Evolutionary conservation across 2,113 vertebrate species (phyloP).

Genomic region (Brevimyrus niger): DNA sequence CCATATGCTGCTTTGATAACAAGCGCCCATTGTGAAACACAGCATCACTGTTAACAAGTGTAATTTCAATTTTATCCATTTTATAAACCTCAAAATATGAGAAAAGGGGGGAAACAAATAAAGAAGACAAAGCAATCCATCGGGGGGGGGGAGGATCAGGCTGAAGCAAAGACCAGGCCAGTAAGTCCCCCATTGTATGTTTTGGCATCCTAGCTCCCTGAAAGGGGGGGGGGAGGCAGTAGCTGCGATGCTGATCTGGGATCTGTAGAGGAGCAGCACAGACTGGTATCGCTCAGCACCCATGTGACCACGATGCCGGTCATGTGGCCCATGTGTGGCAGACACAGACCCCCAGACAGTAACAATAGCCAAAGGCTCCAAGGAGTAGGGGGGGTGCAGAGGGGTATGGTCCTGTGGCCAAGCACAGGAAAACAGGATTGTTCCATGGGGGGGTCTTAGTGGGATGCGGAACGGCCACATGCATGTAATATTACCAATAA

Average conservation of each 20-base stretch:
- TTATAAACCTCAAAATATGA: not conserved
- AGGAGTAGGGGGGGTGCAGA: slow-evolving; percentile 40
- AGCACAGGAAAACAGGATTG: slow-evolving; percentile 38
- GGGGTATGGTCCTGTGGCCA: slow-evolving; percentile 60
- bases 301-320: slow-evolving; percentile 66
- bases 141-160: not conserved
- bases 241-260: not conserved
- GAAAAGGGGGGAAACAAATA: not conserved
- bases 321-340: slow-evolving; percentile 67
- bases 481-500: slow-evolving; percentile 20
- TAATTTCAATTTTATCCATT: not conserved
- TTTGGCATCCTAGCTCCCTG: not conserved
- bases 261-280: not conserved
- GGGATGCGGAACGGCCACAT: slow-evolving; percentile 56
- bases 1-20: not conserved
- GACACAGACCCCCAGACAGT: slow-evolving; percentile 65
- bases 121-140: not conserved
- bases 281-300: slow-evolving; percentile 16
- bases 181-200: not conserved
- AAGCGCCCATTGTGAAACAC: not conserved
- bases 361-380: slow-evolving; percentile 68
- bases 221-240: not conserved
- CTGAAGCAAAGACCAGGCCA: not conserved
- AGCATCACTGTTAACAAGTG: not conserved
- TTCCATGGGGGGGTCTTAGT: slow-evolving; percentile 44